Evolutionary conservation across 2,888 invertebrate species (phyloP), one percentile per base, ranked within the genome.

Genomic region (Palloptera scutellata): DNA sequence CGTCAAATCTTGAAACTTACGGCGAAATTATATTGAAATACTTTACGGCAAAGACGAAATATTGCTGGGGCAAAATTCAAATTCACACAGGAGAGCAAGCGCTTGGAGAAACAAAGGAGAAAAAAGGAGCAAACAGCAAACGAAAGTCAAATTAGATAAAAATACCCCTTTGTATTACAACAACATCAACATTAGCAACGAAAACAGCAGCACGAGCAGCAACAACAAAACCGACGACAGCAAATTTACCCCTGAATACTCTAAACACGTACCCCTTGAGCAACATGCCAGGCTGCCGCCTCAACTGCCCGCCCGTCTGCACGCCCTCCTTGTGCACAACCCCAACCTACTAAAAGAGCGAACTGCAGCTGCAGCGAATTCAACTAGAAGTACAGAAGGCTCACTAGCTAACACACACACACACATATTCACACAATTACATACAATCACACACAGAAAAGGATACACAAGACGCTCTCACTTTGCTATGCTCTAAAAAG

Each of bases 41-140:
- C 30, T 60, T 30, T 19, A 48, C 10, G 30, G n/a, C 45, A 53
- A 13, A 42, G n/a, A 15, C n/a, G 20, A 43, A 43, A 65, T 53
- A 13, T 5, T 19, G 17, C 41, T 40, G 57, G 55, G 64, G 68
- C 58, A 63, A 63, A 41, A 59, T 30, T 30, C 30, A 30, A 30
- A 30, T 53, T 53, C 53, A 54, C 17, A n/a, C n/a, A 19, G 3
- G n/a, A 19, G 59, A 53, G 48, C n/a, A 42, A 43, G 52, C 48
- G 20, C 45, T n/a, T n/a, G 41, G 63, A 64, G 64, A 57, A 52
- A 65, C 57, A 41, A 42, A 54, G 73, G 77, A 78, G 77, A 61
- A 57, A 42, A 17, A 40, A 45, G 51, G 60, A 53, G 70, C 61
- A 70, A 65, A 54, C 30, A 61, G 43, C 61, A 54, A 19, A 54